These are phyloP conservation scores for Hyposoter didymator DNA, from an alignment of 2,888 invertebrate genomes.

Conservation along the genomic window DNA sequence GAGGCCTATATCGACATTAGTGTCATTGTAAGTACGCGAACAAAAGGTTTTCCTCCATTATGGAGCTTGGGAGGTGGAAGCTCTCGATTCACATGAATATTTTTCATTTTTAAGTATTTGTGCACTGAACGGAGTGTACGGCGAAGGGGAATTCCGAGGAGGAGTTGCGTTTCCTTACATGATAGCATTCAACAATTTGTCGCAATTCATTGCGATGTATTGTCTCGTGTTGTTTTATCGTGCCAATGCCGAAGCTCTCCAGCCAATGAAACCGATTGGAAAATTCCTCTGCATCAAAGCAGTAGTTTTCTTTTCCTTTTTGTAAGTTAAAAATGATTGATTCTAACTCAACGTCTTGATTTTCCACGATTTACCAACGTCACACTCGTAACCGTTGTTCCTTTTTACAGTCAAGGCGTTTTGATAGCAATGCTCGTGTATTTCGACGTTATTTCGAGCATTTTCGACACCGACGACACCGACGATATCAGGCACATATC, in stretches of 20 bases:
- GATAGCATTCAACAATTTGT: slow-evolving; percentile 94
- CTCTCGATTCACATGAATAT: neutral
- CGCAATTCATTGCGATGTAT: slow-evolving; percentile 98
- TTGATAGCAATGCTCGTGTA: slow-evolving; percentile 94
- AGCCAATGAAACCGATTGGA: slow-evolving; percentile 96
- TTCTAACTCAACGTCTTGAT: neutral
- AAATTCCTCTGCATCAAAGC: slow-evolving; percentile 99
- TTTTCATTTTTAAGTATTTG: slow-evolving; percentile 88
- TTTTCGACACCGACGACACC: slow-evolving; percentile 89
- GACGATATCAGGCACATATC: slow-evolving; percentile 90
- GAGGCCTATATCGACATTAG: slow-evolving; percentile 94
- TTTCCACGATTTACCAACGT: slow-evolving; percentile 3
- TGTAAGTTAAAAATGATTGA: slow-evolving; percentile 89
- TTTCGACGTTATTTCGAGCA: slow-evolving; percentile 91
- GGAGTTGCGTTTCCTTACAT: slow-evolving; percentile 96
- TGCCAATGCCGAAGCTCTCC: slow-evolving; percentile 93
- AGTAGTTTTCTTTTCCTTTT: slow-evolving; percentile 98
- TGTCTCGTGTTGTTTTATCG: slow-evolving; percentile 97
- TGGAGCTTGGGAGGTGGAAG: neutral
- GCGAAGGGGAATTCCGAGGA: slow-evolving; percentile 95
- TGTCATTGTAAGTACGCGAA: slow-evolving; percentile 91
- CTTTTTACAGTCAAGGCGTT: slow-evolving; percentile 93
- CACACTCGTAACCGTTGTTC: slow-evolving; percentile 27
- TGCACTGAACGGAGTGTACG: slow-evolving; percentile 93
- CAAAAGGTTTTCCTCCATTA: neutral